Base-by-base conservation (phyloP, 1,140 invertebrate species). In the Drosophila setifemur region DNA sequence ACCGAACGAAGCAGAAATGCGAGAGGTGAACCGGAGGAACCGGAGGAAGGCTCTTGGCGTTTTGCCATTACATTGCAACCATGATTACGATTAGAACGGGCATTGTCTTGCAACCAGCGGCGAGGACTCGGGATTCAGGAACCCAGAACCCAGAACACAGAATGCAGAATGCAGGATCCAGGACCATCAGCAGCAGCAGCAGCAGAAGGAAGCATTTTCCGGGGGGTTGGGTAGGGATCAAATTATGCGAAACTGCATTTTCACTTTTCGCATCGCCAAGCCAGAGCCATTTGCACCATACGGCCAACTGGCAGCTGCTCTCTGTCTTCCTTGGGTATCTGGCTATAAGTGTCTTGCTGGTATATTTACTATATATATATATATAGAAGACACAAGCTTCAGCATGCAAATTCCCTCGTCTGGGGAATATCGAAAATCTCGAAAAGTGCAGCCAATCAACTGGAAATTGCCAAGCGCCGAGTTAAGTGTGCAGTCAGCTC, bases 371-470 rank as follows among this genome's bases (percentile, higher is more conserved):
- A n/a, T n/a, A n/a, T n/a, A n/a, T n/a, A n/a, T n/a, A n/a, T n/a
- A n/a, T n/a, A n/a, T n/a, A n/a, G n/a, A n/a, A n/a, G n/a, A n/a
- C n/a, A n/a, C n/a, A n/a, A n/a, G n/a, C 11, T 28, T 28, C 78
- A 52, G 45, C 45, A 86, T 86, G 81, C 82, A 86, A 86, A 86
- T 86, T 86, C 75, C 53, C 54, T 61, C 29, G 68, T 54, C 67
- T 66, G 49, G 42, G 31, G 26, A 58, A 87, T 86, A 87, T 86
- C 82, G 72, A 82, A 86, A 86, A 86, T 86, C 83, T 79, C 68
- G n/a, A 85, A 68, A 77, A 88, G 47, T 83, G 86, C 81, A 86
- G 60, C 73, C 86, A 89, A 89, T 89, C 86, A 89, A 89, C 60
- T 82, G 81, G 61, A 89, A 89, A 89, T 86, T 74, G 79, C 74